These are phyloP conservation scores for Hippopotamyrus pictus DNA, from an alignment of 2,797 vertebrate species.

Conservation along the genomic window DNA sequence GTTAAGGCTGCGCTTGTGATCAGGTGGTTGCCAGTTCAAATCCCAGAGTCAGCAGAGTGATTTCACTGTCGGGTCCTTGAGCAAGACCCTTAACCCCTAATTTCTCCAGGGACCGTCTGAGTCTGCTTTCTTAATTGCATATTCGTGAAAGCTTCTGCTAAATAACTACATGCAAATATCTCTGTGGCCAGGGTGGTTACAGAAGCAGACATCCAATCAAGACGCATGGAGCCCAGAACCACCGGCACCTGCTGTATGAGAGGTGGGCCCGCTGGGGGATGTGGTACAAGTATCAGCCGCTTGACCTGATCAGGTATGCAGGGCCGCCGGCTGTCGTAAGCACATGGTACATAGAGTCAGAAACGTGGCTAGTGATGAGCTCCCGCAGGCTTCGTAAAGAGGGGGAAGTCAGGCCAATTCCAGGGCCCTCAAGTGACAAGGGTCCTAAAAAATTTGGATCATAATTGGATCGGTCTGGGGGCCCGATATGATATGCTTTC, in stretches of 20 bases:
- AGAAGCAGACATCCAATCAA: conserved; percentile 92
- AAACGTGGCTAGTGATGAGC: neutral
- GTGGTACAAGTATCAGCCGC: conserved; percentile 98
- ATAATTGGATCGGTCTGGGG: neutral
- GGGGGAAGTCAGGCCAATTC: neutral
- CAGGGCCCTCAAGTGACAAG: neutral
- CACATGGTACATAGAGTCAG: neutral
- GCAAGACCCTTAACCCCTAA: neutral
- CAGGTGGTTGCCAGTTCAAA: neutral
- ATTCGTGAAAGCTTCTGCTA: neutral
- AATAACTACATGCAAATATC: neutral
- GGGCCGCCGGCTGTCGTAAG: neutral
- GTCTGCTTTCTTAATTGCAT: neutral
- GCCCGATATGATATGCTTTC: neutral
- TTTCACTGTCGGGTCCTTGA: neutral
- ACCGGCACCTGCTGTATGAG: conserved; percentile 93
- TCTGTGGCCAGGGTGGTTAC: conserved; percentile 74
- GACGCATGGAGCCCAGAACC: conserved; percentile 92
- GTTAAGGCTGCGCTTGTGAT: neutral
- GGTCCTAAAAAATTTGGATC: neutral
- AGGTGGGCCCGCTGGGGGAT: conserved; percentile 98
- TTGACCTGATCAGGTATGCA: conserved; percentile 91
- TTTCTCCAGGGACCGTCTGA: neutral
- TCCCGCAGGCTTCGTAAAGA: neutral
- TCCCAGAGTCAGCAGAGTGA: neutral